A percentile compares a stretch with the other conserved stretches of the same genome.
phyloP scores from a whole-genome alignment of 2,797 vertebrate species.

The Lepilemur septentrionalis region DNA sequence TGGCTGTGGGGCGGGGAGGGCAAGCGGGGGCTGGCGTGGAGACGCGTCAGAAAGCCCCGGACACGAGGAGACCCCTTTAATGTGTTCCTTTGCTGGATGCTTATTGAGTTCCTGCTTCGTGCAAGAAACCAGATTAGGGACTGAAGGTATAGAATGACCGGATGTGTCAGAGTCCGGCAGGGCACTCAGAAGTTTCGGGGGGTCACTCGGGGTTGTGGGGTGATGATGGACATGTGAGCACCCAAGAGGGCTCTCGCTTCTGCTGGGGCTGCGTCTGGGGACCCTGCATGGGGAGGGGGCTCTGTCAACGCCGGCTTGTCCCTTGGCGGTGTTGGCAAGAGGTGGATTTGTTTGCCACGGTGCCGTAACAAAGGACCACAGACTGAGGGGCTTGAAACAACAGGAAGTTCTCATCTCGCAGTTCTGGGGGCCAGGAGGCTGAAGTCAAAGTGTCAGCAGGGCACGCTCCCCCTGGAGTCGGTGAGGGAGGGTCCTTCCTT shows the following conservation, averaged over 20 bases:
- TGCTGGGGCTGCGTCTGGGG: fast-evolving
- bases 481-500: not conserved
- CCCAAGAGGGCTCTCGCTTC: fast-evolving
- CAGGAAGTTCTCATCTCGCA: not conserved
- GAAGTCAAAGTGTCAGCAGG: not conserved
- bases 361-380: not conserved
- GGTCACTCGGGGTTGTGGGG: fast-evolving
- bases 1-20: not conserved
- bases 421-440: not conserved
- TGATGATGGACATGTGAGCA: too few species aligned
- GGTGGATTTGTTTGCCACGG: fast-evolving
- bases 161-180: fast-evolving
- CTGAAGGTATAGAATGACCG: fast-evolving
- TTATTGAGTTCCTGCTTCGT: not conserved
- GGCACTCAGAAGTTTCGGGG: not conserved
- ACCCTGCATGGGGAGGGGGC: not conserved
- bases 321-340: not conserved
- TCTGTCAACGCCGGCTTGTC: not conserved
- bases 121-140: not conserved
- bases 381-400: not conserved
- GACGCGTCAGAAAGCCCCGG: not conserved
- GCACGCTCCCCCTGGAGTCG: not conserved
- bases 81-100: fast-evolving
- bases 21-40: fast-evolving
- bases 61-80: not conserved